These are phyloP conservation scores for Syndactyla subalaris DNA, from an alignment of 2,797 vertebrate genomes.

Conservation along the genomic window DNA sequence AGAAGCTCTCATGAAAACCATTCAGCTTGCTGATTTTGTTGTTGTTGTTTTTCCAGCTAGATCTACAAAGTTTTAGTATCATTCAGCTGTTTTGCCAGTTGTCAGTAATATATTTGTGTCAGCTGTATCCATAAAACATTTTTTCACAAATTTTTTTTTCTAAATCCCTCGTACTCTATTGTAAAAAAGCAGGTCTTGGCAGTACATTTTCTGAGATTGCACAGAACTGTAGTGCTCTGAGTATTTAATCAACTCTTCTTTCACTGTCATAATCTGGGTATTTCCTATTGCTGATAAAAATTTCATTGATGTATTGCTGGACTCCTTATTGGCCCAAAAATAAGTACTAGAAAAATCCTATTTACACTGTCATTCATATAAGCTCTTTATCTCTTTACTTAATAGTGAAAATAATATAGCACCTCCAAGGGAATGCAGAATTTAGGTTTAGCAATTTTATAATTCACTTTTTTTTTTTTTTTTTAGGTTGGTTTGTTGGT, in stretches of 20 bases:
- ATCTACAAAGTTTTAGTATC: not conserved
- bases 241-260: not conserved
- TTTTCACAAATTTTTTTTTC: not conserved
- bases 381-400: not conserved
- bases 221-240: not conserved
- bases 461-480: not conserved
- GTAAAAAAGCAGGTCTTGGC: not conserved
- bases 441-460: not conserved
- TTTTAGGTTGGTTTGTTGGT: not conserved
- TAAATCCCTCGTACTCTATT: not conserved
- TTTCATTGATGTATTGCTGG: not conserved
- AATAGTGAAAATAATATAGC: not conserved
- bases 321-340: not conserved
- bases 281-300: not conserved
- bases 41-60: not conserved
- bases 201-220: fast-evolving
- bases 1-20: not conserved
- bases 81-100: not conserved
- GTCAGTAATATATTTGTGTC: not conserved
- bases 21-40: not conserved
- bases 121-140: not conserved
- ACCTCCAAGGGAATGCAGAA: not conserved
- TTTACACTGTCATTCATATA: not conserved
- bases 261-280: not conserved
- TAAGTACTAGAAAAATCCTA: not conserved